Evolutionary conservation across 2,888 invertebrate species (phyloP), one percentile per base, ranked within the genome.

Genomic region (Pseudeuparius sepicola): DNA sequence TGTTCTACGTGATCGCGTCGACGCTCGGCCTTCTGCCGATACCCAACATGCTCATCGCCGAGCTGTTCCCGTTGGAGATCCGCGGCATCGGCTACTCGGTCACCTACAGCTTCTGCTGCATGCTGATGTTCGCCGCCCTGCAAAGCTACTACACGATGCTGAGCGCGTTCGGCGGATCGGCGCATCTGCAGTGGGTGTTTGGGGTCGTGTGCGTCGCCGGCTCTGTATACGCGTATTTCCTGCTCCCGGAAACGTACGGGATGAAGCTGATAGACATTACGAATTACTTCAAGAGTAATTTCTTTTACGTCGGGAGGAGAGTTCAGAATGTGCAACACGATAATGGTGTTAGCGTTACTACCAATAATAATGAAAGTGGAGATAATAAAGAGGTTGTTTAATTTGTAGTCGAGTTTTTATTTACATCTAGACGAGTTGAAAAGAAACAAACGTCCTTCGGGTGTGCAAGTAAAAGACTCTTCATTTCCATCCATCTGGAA

Each of bases 11-110:
- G 1, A 65, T 70, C 33, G 64, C 68, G 1, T 70, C 71, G 6
- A 72, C 72, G 64, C 58, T 72, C 20, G 72, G 73, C 1, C 58
- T 73, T 42, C 56, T 73, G 17, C 69, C 70, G 4, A 70, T 74
- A 13, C 74, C 74, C 1, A 73, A 72, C 70, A 73, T 72, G 31
- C 67, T 73, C 66, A 72, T 72, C 1, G 73, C 73, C 0, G 74
- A 73, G 57, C 54, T 74, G 4, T 73, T 71, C 48, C 73, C 73
- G 1, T 60, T 69, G 3, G 70, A 72, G 41, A 72, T 73, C 24
- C 62, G 74, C 20, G 72, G 73, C 3, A 56, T 72, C 11, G 72
- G 71, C 0, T 71, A 73, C 42, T 69, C 71, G 5, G 56, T 72
- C 32, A 63, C 66, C 26, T 70, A 70, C 51, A 66, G 68, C 24